Percentiles rank a stretch among this genome's conserved stretches.
Evolutionary conservation across 2,888 invertebrate genomes (phyloP).

Genomic region (Cosmorhoe ocellata): DNA sequence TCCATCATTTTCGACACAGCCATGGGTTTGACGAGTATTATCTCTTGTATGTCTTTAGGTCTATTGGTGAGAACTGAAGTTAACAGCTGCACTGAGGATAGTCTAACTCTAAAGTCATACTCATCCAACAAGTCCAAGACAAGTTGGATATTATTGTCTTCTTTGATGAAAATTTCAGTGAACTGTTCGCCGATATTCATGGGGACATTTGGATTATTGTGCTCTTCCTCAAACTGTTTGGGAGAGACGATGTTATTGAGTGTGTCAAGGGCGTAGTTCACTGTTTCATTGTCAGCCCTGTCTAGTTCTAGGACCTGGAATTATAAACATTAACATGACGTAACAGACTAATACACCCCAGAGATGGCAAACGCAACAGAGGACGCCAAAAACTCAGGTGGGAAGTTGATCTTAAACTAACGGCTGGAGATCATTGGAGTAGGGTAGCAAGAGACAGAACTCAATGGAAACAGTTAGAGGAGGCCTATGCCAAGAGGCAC

Average conservation of each 20-base stretch:
- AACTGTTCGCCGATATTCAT: constrained; percentile 95
- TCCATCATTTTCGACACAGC: constrained; percentile 99
- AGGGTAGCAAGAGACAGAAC: too few species aligned
- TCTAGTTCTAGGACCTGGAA: constrained; percentile 92
- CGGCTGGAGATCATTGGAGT: too few species aligned
- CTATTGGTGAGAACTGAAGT: constrained; percentile 93
- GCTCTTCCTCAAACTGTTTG: constrained; percentile 91
- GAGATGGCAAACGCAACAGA: too few species aligned
- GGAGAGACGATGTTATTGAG: constrained; percentile 94
- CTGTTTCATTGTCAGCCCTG: constrained; percentile 94
- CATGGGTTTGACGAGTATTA: constrained; percentile 95
- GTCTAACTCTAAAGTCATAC: constrained; percentile 96
- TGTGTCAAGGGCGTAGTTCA: constrained; percentile 95
- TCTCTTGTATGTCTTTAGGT: constrained; percentile 93
- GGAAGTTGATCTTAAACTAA: too few species aligned
- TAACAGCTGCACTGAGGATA: constrained; percentile 94
- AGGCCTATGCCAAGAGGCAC: too few species aligned
- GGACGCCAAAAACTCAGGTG: too few species aligned
- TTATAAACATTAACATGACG: too few species aligned
- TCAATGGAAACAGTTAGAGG: too few species aligned
- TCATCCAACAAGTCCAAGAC: constrained; percentile 94
- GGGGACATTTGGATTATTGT: constrained; percentile 84
- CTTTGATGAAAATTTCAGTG: constrained; percentile 98
- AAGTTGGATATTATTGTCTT: constrained; percentile 90
- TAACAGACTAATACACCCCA: too few species aligned